These are phyloP conservation scores for Gallinago stenura DNA, from an alignment of 2,797 vertebrate species.

Conservation along the genomic window DNA sequence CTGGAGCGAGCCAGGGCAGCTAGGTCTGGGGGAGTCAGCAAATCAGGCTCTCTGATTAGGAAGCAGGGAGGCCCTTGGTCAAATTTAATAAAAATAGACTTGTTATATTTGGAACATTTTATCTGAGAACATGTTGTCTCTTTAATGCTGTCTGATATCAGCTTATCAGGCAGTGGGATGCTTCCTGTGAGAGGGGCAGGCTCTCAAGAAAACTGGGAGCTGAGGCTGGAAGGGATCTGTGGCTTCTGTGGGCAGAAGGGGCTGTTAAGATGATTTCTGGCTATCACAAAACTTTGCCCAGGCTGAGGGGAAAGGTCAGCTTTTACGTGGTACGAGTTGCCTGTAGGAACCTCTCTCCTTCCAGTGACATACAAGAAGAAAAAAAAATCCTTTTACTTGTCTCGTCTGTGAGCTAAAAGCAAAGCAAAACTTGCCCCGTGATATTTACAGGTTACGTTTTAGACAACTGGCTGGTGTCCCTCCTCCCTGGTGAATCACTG, in stretches of 20 bases:
- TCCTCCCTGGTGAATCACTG: conserved; percentile 3
- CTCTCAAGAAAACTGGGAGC: neutral
- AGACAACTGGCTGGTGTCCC: neutral
- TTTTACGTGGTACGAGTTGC: neutral
- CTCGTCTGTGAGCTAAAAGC: neutral
- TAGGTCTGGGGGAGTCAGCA: conserved; percentile 30
- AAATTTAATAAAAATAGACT: conserved; percentile 68
- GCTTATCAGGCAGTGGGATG: neutral
- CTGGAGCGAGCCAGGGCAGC: conserved; percentile 1
- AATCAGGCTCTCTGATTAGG: conserved; percentile 30
- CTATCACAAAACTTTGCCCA: neutral
- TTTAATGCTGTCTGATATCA: conserved; percentile 5
- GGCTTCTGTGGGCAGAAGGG: neutral
- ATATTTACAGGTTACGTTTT: conserved; percentile 29
- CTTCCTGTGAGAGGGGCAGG: neutral
- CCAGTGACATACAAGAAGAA: neutral
- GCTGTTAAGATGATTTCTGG: neutral
- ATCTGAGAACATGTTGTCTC: conserved; percentile 12
- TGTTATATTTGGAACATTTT: conserved; percentile 61
- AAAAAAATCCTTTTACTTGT: neutral
- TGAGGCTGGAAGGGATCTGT: neutral
- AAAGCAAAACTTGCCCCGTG: neutral
- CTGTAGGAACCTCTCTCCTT: neutral
- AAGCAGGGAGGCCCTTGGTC: conserved; percentile 41
- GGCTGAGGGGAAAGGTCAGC: neutral